Evolutionary conservation across 2,113 vertebrate genomes (phyloP).

Genomic region (Nothoprocta pentlandii): DNA sequence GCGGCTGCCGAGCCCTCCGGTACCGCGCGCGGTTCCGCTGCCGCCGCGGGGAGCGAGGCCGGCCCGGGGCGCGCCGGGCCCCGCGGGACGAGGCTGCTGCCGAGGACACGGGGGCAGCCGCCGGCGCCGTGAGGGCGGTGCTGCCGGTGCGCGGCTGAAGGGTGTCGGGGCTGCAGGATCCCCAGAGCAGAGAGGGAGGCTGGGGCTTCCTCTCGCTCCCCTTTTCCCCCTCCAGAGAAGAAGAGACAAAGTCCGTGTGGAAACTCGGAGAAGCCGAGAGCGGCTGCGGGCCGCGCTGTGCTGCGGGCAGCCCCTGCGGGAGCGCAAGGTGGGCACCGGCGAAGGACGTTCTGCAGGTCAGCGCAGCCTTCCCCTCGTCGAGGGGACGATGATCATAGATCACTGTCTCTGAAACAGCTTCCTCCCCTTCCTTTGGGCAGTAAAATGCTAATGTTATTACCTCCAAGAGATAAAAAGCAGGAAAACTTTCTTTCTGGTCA

Average conservation of each 20-base stretch:
- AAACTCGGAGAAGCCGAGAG: not conserved
- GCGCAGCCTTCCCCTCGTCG: not conserved
- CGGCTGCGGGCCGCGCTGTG: not conserved
- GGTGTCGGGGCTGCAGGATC: too few relatives aligned
- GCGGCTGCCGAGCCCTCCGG: not conserved
- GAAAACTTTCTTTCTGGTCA: not conserved
- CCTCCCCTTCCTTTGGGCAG: not conserved
- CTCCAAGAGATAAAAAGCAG: not conserved
- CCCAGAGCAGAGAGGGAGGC: not conserved
- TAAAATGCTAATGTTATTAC: not conserved
- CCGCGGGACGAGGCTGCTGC: too few relatives aligned
- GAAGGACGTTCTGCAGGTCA: not conserved
- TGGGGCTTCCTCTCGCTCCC: not conserved
- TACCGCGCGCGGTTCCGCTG: too few relatives aligned
- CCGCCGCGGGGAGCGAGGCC: too few relatives aligned
- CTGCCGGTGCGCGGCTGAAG: not conserved
- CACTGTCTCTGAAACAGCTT: not conserved
- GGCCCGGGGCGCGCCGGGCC: too few relatives aligned
- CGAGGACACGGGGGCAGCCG: not conserved
- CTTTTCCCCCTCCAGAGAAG: not conserved
- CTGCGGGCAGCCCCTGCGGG: not conserved
- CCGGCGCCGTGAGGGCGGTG: accelerated
- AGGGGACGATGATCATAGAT: not conserved
- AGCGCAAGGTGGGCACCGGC: not conserved
- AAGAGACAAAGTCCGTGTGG: not conserved